A percentile compares a stretch with the other conserved stretches of the same genome.
These are phyloP conservation scores for Spilogale gracilis DNA, from an alignment of 2,113 vertebrate genomes.

Conservation along the genomic window DNA sequence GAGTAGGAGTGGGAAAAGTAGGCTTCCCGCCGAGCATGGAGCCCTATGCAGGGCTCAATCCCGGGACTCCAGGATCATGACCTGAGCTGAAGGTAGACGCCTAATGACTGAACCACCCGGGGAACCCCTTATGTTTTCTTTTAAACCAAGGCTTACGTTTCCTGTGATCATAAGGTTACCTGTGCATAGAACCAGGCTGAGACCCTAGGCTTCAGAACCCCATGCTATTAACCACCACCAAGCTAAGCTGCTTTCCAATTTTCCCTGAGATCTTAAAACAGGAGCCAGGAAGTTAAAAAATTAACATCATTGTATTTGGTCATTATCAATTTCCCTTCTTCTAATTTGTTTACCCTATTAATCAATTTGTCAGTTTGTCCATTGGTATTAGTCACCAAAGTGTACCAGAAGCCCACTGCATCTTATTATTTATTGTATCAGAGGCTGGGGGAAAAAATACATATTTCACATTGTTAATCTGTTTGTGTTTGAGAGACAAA, in stretches of 20 bases:
- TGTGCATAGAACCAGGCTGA: not conserved
- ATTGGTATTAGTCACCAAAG: not conserved
- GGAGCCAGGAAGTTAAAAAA: constrained; percentile 11
- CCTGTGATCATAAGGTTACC: not conserved
- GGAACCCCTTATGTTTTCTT: constrained; percentile 9
- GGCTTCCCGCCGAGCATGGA: no score
- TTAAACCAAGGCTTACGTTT: constrained; percentile 40
- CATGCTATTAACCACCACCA: not conserved
- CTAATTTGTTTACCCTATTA: not conserved
- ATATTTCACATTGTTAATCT: not conserved
- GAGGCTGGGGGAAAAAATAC: not conserved
- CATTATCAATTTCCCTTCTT: not conserved
- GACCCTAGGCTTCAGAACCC: not conserved
- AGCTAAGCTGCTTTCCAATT: not conserved
- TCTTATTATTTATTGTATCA: not conserved
- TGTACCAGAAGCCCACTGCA: not conserved
- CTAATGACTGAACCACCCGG: no score
- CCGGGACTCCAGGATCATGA: no score
- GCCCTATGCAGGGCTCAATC: no score
- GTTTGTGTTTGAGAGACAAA: not conserved
- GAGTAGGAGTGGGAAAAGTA: no score
- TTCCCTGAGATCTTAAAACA: constrained; percentile 18
- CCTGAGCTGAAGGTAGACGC: no score
- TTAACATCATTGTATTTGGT: not conserved
- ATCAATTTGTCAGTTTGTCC: not conserved